A percentile compares a stretch with the other conserved stretches of the same genome.
Conservation (phyloP, 2,888 invertebrate genomes). For the Melinopterus prodromus region DNA sequence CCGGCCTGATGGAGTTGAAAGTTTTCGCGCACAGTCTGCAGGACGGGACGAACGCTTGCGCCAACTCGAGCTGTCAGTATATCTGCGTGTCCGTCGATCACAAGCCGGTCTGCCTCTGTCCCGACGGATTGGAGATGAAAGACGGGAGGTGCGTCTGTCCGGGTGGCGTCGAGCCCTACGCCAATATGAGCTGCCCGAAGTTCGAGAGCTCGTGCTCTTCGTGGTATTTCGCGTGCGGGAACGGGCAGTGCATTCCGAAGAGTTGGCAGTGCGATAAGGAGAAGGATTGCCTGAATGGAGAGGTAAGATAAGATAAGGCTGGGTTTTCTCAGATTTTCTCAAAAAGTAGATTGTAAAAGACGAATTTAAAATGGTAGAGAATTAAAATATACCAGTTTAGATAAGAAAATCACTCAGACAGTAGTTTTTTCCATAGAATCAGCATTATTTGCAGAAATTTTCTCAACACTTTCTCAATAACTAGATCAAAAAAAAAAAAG, state of each 20-base stretch:
- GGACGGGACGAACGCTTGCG: constrained; percentile 77
- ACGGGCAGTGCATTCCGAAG: constrained; percentile 67
- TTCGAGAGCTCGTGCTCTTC: constrained; percentile 66
- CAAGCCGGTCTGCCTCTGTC: constrained; percentile 78
- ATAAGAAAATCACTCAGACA: too few species aligned
- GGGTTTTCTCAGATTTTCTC: not conserved
- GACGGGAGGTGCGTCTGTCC: constrained; percentile 79
- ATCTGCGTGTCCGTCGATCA: constrained; percentile 78
- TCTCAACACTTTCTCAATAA: too few species aligned
- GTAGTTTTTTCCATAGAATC: too few species aligned
- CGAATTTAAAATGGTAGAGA: too few species aligned
- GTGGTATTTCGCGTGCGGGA: constrained; percentile 68
- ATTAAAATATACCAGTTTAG: too few species aligned
- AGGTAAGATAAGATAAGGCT: too few species aligned
- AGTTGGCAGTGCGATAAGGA: constrained; percentile 73
- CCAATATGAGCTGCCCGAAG: constrained; percentile 76
- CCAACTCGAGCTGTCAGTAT: constrained; percentile 70
- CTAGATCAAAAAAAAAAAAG: too few species aligned
- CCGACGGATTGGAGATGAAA: constrained; percentile 72
- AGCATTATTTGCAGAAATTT: too few species aligned
- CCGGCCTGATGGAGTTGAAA: constrained; percentile 85
- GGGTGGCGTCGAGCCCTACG: constrained; percentile 68
- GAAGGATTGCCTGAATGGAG: constrained; percentile 71
- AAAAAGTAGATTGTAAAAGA: not conserved
- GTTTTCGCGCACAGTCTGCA: constrained; percentile 80